Base-by-base conservation (phyloP, 1,140 invertebrate species). In the Danaus plexippus region DNA sequence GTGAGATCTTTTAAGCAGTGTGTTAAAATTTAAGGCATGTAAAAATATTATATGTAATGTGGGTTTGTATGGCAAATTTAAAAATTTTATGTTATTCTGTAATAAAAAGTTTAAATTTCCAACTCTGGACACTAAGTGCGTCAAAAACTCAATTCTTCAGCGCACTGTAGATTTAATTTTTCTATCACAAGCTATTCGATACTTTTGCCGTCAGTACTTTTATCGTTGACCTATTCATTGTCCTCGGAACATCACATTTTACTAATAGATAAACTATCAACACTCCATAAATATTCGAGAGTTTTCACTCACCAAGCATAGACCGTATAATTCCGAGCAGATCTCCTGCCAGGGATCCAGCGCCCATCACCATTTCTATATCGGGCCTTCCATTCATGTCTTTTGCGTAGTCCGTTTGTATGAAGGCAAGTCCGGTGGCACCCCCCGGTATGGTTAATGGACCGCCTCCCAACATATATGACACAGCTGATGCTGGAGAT, bases 291-390 rank as follows among this genome's bases (percentile, higher is more conserved):
- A 9, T 5, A 45, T n/a, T n/a, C 11, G 44, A n/a, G 44, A n/a
- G 44, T 1, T 9, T 45, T 45, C 44, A 46, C 54, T 63, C 73
- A 88, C 87, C 87, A 5, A 93, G 72, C 3, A 93, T 71, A 56
- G 88, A 83, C 40, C 94, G 72, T 57, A 92, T 75, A 58, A 90
- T 87, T 60, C 94, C 90, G n/a, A 93, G 90, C 11, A 89, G 78
- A 69, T 95, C 94, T 0, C 92, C 92, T 46, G 91, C 91, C 2
- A 94, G 69, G 0, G 91, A 91, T 0, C 93, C 93, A 8, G 91
- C 89, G 0, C 93, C 91, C 69, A 95, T 88, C 8, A 95, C 92
- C 0, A 96, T 77, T 72, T 96, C 94, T 53, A 96, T 91, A 64
- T 96, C 94, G 0, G 94, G 93, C 62, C 89, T 87, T 54, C 88